Conservation (phyloP, 2,797 vertebrate species). For the Gadopsis marmoratus region DNA sequence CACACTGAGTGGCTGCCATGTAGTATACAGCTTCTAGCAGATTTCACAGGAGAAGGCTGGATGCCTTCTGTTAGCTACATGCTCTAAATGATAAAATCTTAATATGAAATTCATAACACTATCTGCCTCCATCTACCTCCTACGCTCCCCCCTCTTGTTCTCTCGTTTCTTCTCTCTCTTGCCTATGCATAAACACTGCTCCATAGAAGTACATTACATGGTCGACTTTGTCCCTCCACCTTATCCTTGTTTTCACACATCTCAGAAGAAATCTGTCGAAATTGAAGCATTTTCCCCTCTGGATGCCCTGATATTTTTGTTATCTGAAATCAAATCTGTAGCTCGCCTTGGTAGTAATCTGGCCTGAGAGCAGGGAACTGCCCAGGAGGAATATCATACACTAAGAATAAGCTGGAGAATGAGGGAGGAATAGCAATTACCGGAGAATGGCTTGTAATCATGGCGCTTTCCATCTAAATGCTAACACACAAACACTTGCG, state of each 20-base stretch:
- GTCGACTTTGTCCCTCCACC: constrained; percentile 66
- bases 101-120: constrained; percentile 80
- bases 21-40: constrained; percentile 63
- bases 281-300: constrained; percentile 76
- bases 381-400: constrained; percentile 76
- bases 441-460: constrained; percentile 62
- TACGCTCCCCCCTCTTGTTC: constrained; percentile 56
- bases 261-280: constrained; percentile 77
- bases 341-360: constrained; percentile 77
- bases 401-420: constrained; percentile 58
- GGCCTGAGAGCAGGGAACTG: constrained; percentile 72
- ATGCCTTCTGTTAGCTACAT: constrained; percentile 76
- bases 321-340: constrained; percentile 85
- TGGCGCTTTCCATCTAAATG: constrained; percentile 57
- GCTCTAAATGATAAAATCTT: constrained; percentile 79
- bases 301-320: constrained; percentile 78
- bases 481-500: constrained; percentile 50
- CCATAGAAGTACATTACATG: constrained; percentile 69
- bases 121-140: constrained; percentile 74
- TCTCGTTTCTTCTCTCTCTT: constrained; percentile 54
- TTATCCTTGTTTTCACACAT: constrained; percentile 73
- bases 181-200: constrained; percentile 66
- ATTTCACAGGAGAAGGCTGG: constrained; percentile 64
- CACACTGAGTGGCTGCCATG: constrained; percentile 59
- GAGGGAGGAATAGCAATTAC: constrained; percentile 70